Evolutionary conservation across 2,113 vertebrate species (phyloP).

Genomic region (Aix galericulata): DNA sequence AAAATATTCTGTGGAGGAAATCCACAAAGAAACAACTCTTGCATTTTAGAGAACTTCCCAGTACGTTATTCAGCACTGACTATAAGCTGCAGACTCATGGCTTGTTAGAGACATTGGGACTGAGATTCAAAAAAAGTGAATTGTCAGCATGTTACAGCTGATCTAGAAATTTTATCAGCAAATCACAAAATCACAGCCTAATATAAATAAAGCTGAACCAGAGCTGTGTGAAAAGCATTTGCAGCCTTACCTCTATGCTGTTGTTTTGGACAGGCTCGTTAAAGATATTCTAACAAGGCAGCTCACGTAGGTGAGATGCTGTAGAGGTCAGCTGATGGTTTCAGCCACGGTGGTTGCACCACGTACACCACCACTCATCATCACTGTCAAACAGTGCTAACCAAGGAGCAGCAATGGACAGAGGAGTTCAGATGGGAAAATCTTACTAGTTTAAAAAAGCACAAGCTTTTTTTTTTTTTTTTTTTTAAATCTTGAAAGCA

Average conservation of each 20-base stretch:
- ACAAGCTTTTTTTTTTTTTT: too few relatives aligned
- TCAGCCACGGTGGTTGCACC: background rate
- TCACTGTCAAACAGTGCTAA: too few relatives aligned
- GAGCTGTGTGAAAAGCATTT: background rate
- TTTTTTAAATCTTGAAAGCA: background rate
- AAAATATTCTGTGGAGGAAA: background rate
- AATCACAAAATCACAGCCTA: too few relatives aligned
- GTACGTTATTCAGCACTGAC: background rate
- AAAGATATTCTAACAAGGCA: background rate
- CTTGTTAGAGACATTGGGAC: too few relatives aligned
- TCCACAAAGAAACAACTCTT: background rate
- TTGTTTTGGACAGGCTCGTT: background rate
- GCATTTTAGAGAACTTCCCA: background rate
- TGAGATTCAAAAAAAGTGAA: background rate
- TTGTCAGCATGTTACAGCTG: background rate
- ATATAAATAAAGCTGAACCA: background rate
- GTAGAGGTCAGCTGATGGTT: background rate
- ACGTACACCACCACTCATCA: too few relatives aligned
- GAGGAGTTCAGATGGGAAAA: background rate
- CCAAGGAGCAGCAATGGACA: background rate
- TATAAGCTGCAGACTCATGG: background rate
- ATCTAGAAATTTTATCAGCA: background rate
- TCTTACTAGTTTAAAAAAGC: background rate
- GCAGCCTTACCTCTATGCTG: background rate
- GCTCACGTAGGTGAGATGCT: too few relatives aligned